Conservation (phyloP, 2,797 vertebrate genomes). For the Allobates femoralis region DNA sequence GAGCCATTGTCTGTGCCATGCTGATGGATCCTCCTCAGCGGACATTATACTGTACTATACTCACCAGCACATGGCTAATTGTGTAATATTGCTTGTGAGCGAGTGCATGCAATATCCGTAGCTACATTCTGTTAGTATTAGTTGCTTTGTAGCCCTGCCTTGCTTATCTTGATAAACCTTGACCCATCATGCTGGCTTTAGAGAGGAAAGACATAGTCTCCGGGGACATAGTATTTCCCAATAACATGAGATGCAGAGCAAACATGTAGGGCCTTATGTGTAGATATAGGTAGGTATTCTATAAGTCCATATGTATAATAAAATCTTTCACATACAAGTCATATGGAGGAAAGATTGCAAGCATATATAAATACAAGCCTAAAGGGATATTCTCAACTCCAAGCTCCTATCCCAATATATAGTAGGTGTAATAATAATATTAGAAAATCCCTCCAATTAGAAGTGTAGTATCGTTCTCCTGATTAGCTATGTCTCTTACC, state of each 20-base stretch:
- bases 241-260: background rate
- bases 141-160: background rate
- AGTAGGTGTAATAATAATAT: no score
- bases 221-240: background rate
- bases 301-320: no score
- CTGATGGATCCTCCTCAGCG: slow-evolving; percentile 53
- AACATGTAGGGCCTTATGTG: background rate
- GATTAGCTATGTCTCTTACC: no score
- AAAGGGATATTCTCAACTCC: no score
- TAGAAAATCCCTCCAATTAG: no score
- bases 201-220: background rate
- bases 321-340: no score
- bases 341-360: no score
- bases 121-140: slow-evolving; percentile 15
- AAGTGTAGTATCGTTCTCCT: no score
- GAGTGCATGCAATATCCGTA: slow-evolving; percentile 35
- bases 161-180: slow-evolving; percentile 28
- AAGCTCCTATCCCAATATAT: no score
- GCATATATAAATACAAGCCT: no score
- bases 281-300: no score
- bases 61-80: slow-evolving; percentile 14
- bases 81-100: slow-evolving; percentile 21
- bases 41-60: slow-evolving; percentile 52
- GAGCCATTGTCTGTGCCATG: slow-evolving; percentile 43
- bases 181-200: background rate